Evolutionary conservation across 1,140 invertebrate species (phyloP), one percentile per base, ranked within the genome.

Genomic region (Temnothorax longispinosus): DNA sequence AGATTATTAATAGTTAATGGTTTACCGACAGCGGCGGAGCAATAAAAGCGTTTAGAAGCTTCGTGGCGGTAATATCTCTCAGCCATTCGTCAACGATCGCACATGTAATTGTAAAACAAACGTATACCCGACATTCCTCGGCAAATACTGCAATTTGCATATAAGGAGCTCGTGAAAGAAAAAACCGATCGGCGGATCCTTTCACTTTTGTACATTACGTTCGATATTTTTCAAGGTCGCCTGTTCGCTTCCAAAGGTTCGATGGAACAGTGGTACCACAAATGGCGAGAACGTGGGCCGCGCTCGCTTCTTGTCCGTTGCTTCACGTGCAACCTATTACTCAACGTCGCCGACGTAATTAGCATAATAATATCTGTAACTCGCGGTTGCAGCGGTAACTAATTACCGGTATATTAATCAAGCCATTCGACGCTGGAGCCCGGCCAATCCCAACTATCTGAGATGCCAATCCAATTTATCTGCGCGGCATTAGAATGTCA

Each of bases 311-410:
- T 86, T 88, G 86, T 84, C 50, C 90, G 76, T 91, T 87, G 86
- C 85, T 92, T 92, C 91, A 92, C 89, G 91, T 89, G 90, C 90
- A 92, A 81, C 85, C 91, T 88, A 92, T 92, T 92, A 92, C 88
- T 92, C 92, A 92, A 92, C 90, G 92, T 92, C 92, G 67, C 76
- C 87, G 77, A 81, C 91, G 91, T 92, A 92, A 92, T 92, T 92
- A 92, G 92, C 92, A 92, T 92, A 92, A 92, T 92, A 92, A 92
- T 92, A 92, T 92, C 91, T 92, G 91, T 92, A 92, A 92, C 92
- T 92, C 90, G 88, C 91, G 88, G 90, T 92, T 92, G 92, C 87
- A 92, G 62, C 92, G 91, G 86, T 91, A 92, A 92, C 91, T 92
- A 92, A 92, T 92, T 92, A 91, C 90, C 87, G 87, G 84, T 71